Conservation (phyloP, 1,140 invertebrate genomes). For the Tetranychus urticae region DNA sequence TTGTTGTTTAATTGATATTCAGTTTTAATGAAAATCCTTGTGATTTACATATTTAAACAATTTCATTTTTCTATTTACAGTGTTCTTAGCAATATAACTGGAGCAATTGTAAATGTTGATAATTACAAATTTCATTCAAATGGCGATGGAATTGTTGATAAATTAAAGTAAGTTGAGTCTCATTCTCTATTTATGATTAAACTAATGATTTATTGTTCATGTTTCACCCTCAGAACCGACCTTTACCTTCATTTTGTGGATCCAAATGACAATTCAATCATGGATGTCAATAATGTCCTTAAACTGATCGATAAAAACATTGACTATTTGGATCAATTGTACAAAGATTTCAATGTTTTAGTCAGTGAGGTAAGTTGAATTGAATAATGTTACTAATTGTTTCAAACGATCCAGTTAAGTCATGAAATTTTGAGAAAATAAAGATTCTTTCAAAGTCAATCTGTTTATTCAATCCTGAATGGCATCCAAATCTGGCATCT, state of each 20-base stretch:
- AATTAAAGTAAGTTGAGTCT: slow-evolving; percentile 36
- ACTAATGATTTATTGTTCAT: not conserved
- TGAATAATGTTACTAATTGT: not conserved
- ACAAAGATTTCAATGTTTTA: slow-evolving; percentile 42
- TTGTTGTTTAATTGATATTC: too few species aligned
- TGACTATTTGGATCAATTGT: slow-evolving; percentile 56
- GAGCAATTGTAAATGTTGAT: slow-evolving; percentile 75
- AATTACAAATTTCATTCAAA: slow-evolving; percentile 77
- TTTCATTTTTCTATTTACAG: slow-evolving; percentile 20
- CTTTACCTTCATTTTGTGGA: slow-evolving; percentile 78
- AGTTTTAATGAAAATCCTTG: not conserved
- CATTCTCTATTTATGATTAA: not conserved
- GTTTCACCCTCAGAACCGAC: slow-evolving; percentile 35
- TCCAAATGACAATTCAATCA: slow-evolving; percentile 61
- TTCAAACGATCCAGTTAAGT: too few species aligned
- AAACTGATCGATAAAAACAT: slow-evolving; percentile 66
- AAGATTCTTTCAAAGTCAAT: too few species aligned
- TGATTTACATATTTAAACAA: not conserved
- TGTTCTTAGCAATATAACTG: slow-evolving; percentile 53
- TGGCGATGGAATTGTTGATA: slow-evolving; percentile 68
- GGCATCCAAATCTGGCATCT: too few species aligned
- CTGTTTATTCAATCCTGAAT: too few species aligned
- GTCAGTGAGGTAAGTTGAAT: slow-evolving; percentile 19
- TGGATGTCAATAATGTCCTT: slow-evolving; percentile 31
- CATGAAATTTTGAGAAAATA: too few species aligned